These are phyloP conservation scores for Latrodectus hesperus DNA, from an alignment of 2,888 invertebrate species.

Conservation along the genomic window DNA sequence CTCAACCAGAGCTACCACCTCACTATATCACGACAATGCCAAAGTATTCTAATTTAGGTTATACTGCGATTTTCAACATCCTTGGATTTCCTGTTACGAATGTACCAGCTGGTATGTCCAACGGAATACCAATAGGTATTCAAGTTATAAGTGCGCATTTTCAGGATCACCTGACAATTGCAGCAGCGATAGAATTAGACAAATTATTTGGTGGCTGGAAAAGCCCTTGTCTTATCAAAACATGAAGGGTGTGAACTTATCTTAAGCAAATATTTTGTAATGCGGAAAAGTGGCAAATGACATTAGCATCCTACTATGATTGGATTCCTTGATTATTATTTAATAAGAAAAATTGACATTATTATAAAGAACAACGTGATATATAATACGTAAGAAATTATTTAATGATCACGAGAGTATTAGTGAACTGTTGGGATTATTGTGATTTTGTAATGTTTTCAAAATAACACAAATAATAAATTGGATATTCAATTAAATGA, in stretches of 20 bases:
- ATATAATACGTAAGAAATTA: neutral
- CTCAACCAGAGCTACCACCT: conserved; percentile 91
- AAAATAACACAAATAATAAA: too few species aligned
- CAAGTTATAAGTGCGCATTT: conserved; percentile 79
- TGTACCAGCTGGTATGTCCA: conserved; percentile 85
- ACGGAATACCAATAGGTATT: conserved; percentile 85
- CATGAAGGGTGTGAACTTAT: neutral
- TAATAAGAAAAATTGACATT: too few species aligned
- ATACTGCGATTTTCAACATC: conserved; percentile 90
- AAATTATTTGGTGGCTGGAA: conserved; percentile 88
- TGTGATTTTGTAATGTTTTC: too few species aligned
- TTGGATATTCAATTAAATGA: too few species aligned
- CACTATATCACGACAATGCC: conserved; percentile 89
- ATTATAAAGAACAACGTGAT: neutral
- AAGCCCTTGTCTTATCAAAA: conserved; percentile 66
- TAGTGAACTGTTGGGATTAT: too few species aligned
- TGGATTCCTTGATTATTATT: too few species aligned
- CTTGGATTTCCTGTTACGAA: conserved; percentile 90
- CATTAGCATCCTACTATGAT: too few species aligned
- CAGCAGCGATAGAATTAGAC: conserved; percentile 86
- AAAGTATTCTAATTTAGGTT: conserved; percentile 88
- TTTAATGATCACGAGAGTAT: too few species aligned
- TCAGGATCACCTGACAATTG: conserved; percentile 86
- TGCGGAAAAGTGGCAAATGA: too few species aligned
- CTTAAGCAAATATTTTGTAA: too few species aligned